A percentile compares a stretch with the other conserved stretches of the same genome.
Evolutionary conservation across 2,113 vertebrate genomes (phyloP).

Genomic region (Cochlearius cochlearius): DNA sequence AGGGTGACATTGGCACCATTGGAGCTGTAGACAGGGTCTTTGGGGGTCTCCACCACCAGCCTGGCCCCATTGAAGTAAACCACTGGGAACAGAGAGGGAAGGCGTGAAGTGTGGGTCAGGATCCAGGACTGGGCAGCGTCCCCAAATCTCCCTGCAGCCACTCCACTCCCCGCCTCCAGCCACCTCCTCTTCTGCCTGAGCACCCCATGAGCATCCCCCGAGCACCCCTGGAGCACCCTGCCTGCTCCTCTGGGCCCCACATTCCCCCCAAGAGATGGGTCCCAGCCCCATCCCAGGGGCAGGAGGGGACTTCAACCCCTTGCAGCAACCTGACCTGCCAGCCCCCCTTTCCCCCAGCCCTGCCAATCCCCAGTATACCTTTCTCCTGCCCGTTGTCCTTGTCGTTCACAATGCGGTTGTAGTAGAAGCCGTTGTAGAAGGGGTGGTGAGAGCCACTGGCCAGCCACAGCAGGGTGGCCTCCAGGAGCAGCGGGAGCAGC

Average conservation of each 20-base stretch:
- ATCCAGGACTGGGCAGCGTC: background rate
- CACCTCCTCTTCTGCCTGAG: background rate
- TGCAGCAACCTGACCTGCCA: no score
- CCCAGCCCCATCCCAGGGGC: background rate
- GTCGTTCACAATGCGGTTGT: slow-evolving; percentile 76
- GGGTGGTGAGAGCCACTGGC: slow-evolving; percentile 28
- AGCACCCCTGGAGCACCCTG: accelerated
- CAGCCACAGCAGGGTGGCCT: slow-evolving; percentile 55
- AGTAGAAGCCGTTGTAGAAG: slow-evolving; percentile 88
- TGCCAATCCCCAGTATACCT: slow-evolving; percentile 13
- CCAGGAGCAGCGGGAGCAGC: slow-evolving; percentile 33
- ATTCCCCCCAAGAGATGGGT: background rate
- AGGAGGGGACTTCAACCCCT: background rate
- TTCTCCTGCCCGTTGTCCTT: slow-evolving; percentile 67
- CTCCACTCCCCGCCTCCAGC: background rate
- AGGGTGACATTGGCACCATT: slow-evolving; percentile 83
- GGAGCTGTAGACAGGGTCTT: slow-evolving; percentile 77
- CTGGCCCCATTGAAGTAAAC: slow-evolving; percentile 79
- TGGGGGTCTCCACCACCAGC: slow-evolving; percentile 82
- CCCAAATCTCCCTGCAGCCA: background rate
- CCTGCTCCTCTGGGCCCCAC: background rate
- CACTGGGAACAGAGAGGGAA: background rate
- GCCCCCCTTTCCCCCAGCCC: background rate
- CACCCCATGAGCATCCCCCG: background rate
- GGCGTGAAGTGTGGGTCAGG: background rate